phyloP scores from a whole-genome alignment of 1,140 invertebrate genomes.

The Drosophila setifemur region DNA sequence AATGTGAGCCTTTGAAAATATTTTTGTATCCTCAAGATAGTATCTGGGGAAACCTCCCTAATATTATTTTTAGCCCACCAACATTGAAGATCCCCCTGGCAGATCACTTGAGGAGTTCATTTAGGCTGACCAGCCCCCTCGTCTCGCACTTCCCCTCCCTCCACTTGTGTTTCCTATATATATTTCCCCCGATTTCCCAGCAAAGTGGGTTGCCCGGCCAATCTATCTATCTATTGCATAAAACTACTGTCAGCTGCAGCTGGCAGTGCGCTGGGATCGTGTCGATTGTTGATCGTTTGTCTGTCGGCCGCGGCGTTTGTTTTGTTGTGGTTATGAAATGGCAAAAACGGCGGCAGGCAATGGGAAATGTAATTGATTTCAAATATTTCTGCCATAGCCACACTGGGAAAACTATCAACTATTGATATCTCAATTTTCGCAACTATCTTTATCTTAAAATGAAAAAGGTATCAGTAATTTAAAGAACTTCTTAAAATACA shows the following conservation, averaged over 20 bases:
- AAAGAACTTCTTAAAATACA: no score
- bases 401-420: constrained; percentile 9
- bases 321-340: constrained; percentile 79
- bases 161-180: not conserved
- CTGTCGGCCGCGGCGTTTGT: constrained; percentile 20
- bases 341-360: constrained; percentile 61
- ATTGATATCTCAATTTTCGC: no score
- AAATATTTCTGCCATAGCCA: constrained; percentile 53
- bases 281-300: constrained; percentile 19
- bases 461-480: no score
- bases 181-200: not conserved
- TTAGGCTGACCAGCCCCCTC: not conserved
- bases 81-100: not conserved
- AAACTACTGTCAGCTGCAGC: constrained; percentile 42
- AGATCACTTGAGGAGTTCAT: constrained; percentile 9
- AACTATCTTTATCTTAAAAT: no score
- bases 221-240: constrained; percentile 41
- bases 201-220: constrained; percentile 25
- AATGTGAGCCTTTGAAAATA: not conserved
- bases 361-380: constrained; percentile 74
- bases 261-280: constrained; percentile 23
- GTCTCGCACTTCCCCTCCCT: not conserved
- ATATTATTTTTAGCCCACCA: not conserved
- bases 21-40: not conserved
- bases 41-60: no score